Evolutionary conservation across 2,888 invertebrate species (phyloP).

Genomic region (Cataglyphis albicans): DNA sequence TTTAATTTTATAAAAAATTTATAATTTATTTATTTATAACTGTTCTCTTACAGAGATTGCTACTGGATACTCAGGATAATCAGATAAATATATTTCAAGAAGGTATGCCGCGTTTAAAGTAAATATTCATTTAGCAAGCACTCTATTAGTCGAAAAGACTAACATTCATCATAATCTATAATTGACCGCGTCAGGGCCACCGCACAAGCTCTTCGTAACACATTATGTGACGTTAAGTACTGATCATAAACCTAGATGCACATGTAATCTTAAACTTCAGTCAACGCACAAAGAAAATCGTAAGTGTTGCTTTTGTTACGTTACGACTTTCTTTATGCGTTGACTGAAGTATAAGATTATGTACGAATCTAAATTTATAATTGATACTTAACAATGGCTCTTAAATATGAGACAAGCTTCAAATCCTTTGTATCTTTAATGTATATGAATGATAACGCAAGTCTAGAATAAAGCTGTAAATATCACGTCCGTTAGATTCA

Average conservation of each 20-base stretch:
- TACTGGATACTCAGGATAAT: not conserved
- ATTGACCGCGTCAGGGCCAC: not conserved
- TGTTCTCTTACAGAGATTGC: not conserved
- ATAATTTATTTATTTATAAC: not conserved
- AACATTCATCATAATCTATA: not conserved
- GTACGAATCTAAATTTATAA: no score
- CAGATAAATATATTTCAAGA: not conserved
- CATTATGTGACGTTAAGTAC: no score
- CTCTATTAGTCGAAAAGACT: not conserved
- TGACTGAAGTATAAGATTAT: no score
- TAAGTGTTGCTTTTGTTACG: no score
- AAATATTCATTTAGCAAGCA: not conserved
- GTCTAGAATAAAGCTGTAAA: constrained; percentile 68
- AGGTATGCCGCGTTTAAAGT: not conserved
- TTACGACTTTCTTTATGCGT: no score
- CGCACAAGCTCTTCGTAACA: no score
- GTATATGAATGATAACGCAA: constrained; percentile 26
- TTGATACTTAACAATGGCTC: no score
- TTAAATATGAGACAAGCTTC: not conserved
- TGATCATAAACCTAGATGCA: no score
- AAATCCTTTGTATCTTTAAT: constrained; percentile 26
- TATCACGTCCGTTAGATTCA: constrained; percentile 73
- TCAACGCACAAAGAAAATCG: no score
- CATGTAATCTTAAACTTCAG: no score
- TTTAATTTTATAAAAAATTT: not conserved